Evolutionary conservation across 2,113 vertebrate species (phyloP).

Genomic region (Cyrtonyx montezumae): DNA sequence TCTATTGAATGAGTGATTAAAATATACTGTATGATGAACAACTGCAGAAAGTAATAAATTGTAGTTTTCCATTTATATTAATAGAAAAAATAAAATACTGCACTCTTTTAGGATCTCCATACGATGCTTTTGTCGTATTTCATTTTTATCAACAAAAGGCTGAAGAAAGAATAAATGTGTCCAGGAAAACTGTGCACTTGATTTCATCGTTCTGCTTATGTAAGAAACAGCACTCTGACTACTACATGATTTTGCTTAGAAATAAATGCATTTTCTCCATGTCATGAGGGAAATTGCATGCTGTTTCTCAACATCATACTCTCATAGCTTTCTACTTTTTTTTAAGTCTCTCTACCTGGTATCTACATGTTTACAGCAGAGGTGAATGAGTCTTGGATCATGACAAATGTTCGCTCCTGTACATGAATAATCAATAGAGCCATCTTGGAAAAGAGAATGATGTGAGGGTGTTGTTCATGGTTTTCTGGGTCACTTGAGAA

Average conservation of each 20-base stretch:
- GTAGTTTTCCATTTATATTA: neutral
- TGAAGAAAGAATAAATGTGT: neutral
- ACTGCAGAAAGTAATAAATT: neutral
- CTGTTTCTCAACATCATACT: neutral
- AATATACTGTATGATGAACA: neutral
- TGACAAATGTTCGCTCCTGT: neutral
- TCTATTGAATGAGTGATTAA: neutral
- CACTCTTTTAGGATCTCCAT: neutral
- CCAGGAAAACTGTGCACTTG: neutral
- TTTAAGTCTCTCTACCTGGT: neutral
- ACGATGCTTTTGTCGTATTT: neutral
- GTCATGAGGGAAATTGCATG: neutral
- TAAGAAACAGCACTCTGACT: neutral
- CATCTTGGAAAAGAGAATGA: neutral
- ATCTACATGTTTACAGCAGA: neutral
- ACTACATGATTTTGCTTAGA: neutral
- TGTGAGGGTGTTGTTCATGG: neutral
- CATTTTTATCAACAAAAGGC: neutral
- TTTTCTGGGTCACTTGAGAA: neutral
- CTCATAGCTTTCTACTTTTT: neutral
- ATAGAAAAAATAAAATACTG: neutral
- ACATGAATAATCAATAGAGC: neutral
- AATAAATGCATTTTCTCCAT: neutral
- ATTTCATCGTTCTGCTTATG: neutral
- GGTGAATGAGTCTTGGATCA: neutral